A percentile compares a stretch with the other conserved stretches of the same genome.
These are phyloP conservation scores for Mesoligia furuncula DNA, from an alignment of 2,888 invertebrate genomes.

Conservation along the genomic window DNA sequence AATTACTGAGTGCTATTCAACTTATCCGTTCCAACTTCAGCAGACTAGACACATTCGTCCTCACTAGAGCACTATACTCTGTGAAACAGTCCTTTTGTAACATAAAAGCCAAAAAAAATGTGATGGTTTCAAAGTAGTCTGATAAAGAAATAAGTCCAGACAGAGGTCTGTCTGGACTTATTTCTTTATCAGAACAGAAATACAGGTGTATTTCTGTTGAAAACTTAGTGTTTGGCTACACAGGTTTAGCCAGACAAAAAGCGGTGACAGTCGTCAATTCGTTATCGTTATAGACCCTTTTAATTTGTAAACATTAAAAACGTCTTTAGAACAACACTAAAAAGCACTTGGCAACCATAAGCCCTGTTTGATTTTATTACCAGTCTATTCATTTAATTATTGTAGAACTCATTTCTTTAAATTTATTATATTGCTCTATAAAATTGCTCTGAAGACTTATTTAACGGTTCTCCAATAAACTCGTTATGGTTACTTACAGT, in stretches of 20 bases:
- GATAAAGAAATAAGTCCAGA: background rate
- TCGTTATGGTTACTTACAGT: slow-evolving; percentile 37
- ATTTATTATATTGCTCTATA: slow-evolving; percentile 53
- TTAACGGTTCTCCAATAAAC: slow-evolving; percentile 62
- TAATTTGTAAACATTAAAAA: slow-evolving; percentile 35
- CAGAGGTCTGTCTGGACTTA: no score
- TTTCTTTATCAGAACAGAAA: no score
- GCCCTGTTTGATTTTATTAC: slow-evolving; percentile 49
- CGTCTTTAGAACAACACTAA: slow-evolving; percentile 39
- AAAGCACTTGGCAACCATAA: slow-evolving; percentile 41
- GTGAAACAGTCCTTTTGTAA: slow-evolving; percentile 32
- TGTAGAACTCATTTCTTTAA: slow-evolving; percentile 51
- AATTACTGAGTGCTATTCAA: slow-evolving; percentile 51
- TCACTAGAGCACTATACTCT: slow-evolving; percentile 37
- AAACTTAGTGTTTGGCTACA: background rate
- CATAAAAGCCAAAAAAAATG: slow-evolving; percentile 6
- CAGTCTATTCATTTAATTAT: slow-evolving; percentile 53
- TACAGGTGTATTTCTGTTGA: slow-evolving; percentile 21
- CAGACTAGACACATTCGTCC: slow-evolving; percentile 38
- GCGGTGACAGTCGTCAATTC: background rate
- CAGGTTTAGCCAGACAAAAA: slow-evolving; percentile 2
- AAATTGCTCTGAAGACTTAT: slow-evolving; percentile 50
- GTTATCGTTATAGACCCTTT: slow-evolving; percentile 16
- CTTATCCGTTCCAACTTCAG: slow-evolving; percentile 40
- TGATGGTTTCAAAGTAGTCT: background rate